Evolutionary conservation across 2,888 invertebrate species (phyloP), one percentile per base, ranked within the genome.

Genomic region (Biston betularia): DNA sequence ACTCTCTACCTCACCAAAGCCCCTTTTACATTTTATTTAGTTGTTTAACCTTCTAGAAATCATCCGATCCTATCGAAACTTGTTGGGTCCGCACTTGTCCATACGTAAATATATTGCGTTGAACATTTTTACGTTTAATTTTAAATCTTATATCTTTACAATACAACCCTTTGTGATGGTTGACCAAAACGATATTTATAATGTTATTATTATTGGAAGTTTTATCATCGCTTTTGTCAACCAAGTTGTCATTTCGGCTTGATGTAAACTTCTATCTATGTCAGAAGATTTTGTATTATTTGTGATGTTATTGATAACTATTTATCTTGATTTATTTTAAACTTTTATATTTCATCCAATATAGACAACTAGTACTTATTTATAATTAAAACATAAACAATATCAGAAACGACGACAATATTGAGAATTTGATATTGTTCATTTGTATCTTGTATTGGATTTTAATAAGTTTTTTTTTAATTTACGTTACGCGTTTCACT

Each of bases 31-130:
- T 74, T 76, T 69, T 76, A 74, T 69, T 74, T 74, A 49, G 24
- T 62, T 67, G 67, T 65, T 69, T 68, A 63, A 75, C 72, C 34
- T 55, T 67, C 50, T 56, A 56, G 44, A 57, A 46, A 55, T 34
- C 63, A 49, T 67, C 65, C 65, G 67, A 55, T 55, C 15, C 59
- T 55, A 65, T 67, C 76, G 68, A 75, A 85, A 83, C 87, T 87
- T 87, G 85, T 87, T 87, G 84, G 87, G 87, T 85, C 78, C 64
- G 62, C 70, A 76, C 73, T 77, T 81, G 84, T 85, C 84, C 84
- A 82, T 82, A 76, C 57, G 63, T 34, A 48, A 57, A 44, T 48
- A 45, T 15, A 10, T 53, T 66, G 48, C 48, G 53, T 58, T 65
- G 34, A 15, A 58, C 50, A 52, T 63, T 55, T 68, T 58, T 66